These are phyloP conservation scores for Okapia johnstoni DNA, from an alignment of 2,113 vertebrate species.

Conservation along the genomic window DNA sequence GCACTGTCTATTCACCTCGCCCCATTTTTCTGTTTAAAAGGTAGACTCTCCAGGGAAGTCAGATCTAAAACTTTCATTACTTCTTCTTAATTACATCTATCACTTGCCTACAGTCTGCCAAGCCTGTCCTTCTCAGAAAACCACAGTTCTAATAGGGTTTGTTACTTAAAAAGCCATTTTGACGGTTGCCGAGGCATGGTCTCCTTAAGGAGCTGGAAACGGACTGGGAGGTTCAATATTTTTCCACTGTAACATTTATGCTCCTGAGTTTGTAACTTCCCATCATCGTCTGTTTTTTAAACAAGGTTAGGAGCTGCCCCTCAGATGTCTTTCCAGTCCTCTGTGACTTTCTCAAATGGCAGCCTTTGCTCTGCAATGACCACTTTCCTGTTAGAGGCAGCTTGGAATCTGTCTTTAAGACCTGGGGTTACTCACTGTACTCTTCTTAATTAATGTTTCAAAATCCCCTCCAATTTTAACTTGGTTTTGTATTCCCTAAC, in stretches of 20 bases:
- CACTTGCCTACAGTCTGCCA: background rate
- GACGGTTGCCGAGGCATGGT: background rate
- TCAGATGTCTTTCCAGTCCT: background rate
- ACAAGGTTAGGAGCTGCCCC: background rate
- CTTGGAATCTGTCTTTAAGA: conserved; percentile 20
- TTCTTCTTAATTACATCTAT: conserved; percentile 3
- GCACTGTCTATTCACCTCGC: background rate
- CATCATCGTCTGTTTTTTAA: background rate
- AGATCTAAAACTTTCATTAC: background rate
- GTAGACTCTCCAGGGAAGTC: background rate
- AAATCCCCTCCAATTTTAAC: conserved; percentile 18
- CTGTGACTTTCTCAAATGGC: background rate
- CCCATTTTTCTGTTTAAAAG: background rate
- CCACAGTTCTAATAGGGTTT: background rate
- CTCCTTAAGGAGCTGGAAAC: background rate
- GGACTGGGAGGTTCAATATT: background rate
- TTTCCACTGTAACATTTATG: background rate
- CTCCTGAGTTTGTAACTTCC: background rate
- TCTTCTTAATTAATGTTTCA: conserved; percentile 10
- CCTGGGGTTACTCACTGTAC: background rate
- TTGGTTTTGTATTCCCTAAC: background rate
- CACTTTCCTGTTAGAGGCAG: background rate
- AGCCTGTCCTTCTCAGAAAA: background rate
- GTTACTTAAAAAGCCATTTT: background rate
- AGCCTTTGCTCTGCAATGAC: background rate